Evolutionary conservation across 1,140 invertebrate species (phyloP), one percentile per base, ranked within the genome.

Genomic region (Scaptomyza graminum): DNA sequence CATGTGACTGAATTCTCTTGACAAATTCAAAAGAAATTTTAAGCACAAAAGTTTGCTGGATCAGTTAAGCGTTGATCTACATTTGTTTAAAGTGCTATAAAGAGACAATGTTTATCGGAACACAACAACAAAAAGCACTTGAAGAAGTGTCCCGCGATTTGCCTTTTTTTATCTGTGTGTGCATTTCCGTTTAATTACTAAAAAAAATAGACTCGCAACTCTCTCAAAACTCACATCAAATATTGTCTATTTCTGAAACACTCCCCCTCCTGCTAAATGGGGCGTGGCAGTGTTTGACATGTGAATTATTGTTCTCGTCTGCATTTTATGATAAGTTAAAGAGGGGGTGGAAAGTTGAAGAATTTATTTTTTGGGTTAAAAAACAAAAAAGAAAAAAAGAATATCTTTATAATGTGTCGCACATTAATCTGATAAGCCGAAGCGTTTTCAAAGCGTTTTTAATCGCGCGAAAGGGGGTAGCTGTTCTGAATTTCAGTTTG

Each of bases 161-260:
- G 28, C 3, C 18, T 6, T 12, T 11, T 56, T 60, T 67, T 83
- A 83, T 82, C 79, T 74, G 22, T 22, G 22, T 22, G 18, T 59
- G 54, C 65, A 73, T 84, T 84, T 84, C 80, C 80, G 76, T 79
- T 84, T 84, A 84, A 84, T 85, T 84, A 84, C 76, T 85, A 84
- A 84, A 84, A 68, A 46, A 73, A 74, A 71, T 56, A 65, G 64
- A 82, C 59, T 60, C 52, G 39, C 39, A 55, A 51, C 43, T 76
- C 55, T 37, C 66, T 34, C 1, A 9, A 28, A 72, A 63, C 69
- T 73, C 44, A 82, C 76, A 83, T 72, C 74, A 82, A 82, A 82
- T 79, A 82, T 57, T 82, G 75, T 82, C 71, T 78, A 61, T 75
- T 81, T 74, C 68, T 69, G 74, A 6, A 51, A 37, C 34, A 57